Evolutionary conservation across 2,888 invertebrate species (phyloP).

Genomic region (Drosophila neotestacea): DNA sequence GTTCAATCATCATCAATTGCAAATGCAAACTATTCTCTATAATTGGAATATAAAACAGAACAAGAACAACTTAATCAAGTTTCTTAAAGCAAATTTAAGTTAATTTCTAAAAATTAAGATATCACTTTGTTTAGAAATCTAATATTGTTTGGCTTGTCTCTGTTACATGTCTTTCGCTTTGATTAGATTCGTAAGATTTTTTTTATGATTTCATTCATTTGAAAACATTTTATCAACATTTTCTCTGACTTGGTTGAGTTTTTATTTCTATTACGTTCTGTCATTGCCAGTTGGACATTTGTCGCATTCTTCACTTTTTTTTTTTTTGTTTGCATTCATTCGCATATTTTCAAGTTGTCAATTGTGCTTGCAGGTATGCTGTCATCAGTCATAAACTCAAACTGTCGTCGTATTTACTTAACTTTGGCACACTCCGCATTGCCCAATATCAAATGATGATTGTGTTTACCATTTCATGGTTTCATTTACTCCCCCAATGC

Average conservation of each 20-base stretch:
- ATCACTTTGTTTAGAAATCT: not conserved
- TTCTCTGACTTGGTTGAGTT: not conserved
- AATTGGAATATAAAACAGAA: too few relatives aligned
- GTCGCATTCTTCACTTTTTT: slow-evolving; percentile 19
- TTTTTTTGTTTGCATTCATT: not conserved
- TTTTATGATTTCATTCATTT: slow-evolving; percentile 21
- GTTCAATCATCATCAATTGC: too few relatives aligned
- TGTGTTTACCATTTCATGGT: slow-evolving; percentile 71
- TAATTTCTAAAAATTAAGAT: not conserved
- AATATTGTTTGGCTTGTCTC: not conserved
- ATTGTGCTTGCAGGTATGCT: slow-evolving; percentile 38
- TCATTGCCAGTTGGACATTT: slow-evolving; percentile 11
- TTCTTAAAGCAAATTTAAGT: not conserved
- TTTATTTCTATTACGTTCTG: not conserved
- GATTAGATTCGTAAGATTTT: not conserved
- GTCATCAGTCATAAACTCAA: slow-evolving; percentile 59
- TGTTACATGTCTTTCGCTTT: not conserved
- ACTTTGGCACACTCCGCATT: slow-evolving; percentile 54
- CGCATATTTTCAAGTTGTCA: slow-evolving; percentile 36
- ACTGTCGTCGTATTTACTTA: slow-evolving; percentile 59
- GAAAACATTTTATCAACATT: slow-evolving; percentile 25
- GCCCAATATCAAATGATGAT: slow-evolving; percentile 65
- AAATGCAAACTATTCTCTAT: too few relatives aligned
- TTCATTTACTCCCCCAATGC: slow-evolving; percentile 56
- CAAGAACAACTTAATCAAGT: too few relatives aligned